Evolutionary conservation across 2,888 invertebrate genomes (phyloP).

Genomic region (Leptinotarsa haldemani): DNA sequence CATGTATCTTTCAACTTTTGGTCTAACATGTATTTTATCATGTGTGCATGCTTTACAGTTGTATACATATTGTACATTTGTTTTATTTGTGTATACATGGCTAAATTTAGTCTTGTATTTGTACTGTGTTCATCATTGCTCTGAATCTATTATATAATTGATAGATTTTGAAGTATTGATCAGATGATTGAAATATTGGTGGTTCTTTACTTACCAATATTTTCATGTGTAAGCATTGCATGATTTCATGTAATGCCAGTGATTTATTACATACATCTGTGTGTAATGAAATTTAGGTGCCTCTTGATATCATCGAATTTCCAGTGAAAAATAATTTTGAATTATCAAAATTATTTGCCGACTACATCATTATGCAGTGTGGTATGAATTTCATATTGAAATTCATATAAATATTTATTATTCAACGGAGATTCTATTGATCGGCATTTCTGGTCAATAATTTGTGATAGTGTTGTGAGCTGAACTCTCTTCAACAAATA

Average conservation of each 20-base stretch:
- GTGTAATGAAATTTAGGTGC: conserved; percentile 45
- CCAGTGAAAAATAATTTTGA: conserved; percentile 13
- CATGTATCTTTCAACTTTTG: conserved; percentile 64
- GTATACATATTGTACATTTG: conserved; percentile 51
- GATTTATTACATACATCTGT: conserved; percentile 47
- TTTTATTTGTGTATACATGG: conserved; percentile 43
- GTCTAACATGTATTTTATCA: conserved; percentile 61
- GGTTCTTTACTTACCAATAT: conserved; percentile 8
- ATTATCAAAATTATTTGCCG: conserved; percentile 1
- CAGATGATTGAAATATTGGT: conserved; percentile 21
- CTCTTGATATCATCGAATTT: neutral
- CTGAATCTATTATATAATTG: conserved; percentile 42
- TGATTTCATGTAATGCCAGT: conserved; percentile 41
- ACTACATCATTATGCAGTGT: too few species aligned
- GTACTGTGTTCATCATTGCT: conserved; percentile 33
- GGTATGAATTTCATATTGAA: conserved; percentile 19
- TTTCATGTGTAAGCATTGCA: conserved; percentile 32
- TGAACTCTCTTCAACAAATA: too few species aligned
- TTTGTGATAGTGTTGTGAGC: too few species aligned
- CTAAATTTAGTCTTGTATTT: conserved; percentile 51
- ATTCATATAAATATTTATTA: too few species aligned
- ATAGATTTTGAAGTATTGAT: conserved; percentile 30
- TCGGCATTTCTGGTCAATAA: conserved; percentile 21
- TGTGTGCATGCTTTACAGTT: conserved; percentile 63
- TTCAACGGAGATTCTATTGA: conserved; percentile 6